phyloP scores from a whole-genome alignment of 2,888 invertebrate genomes.

The Brachypalpus laphriformis region DNA sequence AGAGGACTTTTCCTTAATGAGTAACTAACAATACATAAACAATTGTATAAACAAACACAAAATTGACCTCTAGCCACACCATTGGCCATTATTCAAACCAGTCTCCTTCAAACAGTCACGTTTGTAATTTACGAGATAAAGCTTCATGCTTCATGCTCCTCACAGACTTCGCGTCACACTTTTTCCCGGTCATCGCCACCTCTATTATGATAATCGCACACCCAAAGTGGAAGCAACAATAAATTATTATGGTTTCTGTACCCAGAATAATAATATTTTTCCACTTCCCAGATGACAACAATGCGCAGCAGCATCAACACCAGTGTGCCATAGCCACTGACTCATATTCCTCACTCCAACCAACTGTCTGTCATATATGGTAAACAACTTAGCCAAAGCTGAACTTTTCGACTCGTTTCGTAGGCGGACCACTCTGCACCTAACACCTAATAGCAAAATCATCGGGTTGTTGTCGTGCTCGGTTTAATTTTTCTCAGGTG shows the following conservation, averaged over 20 bases:
- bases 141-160: background rate
- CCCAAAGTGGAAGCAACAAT: slow-evolving; percentile 35
- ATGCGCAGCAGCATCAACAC: background rate
- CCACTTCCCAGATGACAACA: slow-evolving; percentile 45
- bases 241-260: slow-evolving; percentile 22
- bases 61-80: slow-evolving; percentile 14
- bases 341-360: slow-evolving; percentile 27
- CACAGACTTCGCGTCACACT: slow-evolving; percentile 22
- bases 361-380: slow-evolving; percentile 50
- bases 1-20: no score
- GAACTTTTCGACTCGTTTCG: slow-evolving; percentile 44
- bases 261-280: slow-evolving; percentile 19
- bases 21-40: no score
- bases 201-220: background rate
- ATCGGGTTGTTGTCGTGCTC: no score
- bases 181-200: slow-evolving; percentile 61
- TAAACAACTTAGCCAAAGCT: slow-evolving; percentile 34
- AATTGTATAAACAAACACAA: background rate
- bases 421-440: slow-evolving; percentile 64
- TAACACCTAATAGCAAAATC: slow-evolving; percentile 32
- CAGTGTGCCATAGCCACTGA: slow-evolving; percentile 8
- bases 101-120: slow-evolving; percentile 28
- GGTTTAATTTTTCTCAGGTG: slow-evolving; percentile 28
- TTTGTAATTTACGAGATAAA: slow-evolving; percentile 9
- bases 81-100: background rate